Conservation (phyloP, 2,888 invertebrate genomes). For the Alentia gelatinosa region DNA sequence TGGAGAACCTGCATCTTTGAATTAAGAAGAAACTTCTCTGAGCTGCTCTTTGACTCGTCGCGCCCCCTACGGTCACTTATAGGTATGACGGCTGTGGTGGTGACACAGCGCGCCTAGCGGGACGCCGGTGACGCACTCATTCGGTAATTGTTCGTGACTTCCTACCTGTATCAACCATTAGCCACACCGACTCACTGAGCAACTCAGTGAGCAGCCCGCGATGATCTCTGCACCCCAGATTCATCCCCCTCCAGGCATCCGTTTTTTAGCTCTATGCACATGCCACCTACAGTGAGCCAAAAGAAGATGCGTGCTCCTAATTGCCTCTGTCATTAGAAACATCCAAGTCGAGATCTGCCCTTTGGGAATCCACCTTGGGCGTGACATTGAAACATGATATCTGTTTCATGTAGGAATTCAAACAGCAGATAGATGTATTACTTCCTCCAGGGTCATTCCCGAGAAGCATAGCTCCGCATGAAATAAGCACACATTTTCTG, state of each 20-base stretch:
- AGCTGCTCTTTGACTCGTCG: not conserved
- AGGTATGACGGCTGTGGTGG: not conserved
- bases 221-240: not conserved
- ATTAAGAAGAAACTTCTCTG: not conserved
- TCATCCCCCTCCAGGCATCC: not conserved
- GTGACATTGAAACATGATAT: not conserved
- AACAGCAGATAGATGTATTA: too few relatives aligned
- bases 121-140: not conserved
- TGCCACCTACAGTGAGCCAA: not conserved
- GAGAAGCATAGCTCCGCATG: not conserved
- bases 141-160: not conserved
- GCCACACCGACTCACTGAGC: not conserved
- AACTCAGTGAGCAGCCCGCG: not conserved
- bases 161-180: slow-evolving; percentile 1
- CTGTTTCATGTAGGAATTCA: not conserved
- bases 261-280: not conserved
- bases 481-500: not conserved
- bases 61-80: not conserved
- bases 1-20: slow-evolving; percentile 37
- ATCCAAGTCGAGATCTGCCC: not conserved
- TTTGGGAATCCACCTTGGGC: not conserved
- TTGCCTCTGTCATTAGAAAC: slow-evolving; percentile 13
- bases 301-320: not conserved
- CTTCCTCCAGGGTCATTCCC: not conserved
- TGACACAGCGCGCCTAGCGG: not conserved